These are phyloP conservation scores for Champsocephalus esox DNA, from an alignment of 2,797 vertebrate species.

Conservation along the genomic window DNA sequence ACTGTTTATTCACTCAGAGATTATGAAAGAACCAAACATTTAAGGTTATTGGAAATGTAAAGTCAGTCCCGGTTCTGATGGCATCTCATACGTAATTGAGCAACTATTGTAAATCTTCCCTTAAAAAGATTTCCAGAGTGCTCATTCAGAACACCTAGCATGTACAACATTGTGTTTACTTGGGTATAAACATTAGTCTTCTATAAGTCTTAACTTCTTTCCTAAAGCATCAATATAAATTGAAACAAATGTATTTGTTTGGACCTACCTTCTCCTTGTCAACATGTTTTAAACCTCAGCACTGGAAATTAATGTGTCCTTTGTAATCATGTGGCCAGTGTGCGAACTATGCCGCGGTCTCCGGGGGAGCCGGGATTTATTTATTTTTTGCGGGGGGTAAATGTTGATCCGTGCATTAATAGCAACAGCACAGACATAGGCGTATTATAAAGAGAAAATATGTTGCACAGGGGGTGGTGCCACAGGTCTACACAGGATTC, in stretches of 20 bases:
- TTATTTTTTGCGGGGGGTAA: too few species aligned
- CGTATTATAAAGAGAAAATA: too few species aligned
- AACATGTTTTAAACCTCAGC: not conserved
- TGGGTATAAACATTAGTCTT: not conserved
- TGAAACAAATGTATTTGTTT: not conserved
- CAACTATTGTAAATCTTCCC: not conserved
- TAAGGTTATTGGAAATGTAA: not conserved
- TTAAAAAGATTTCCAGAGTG: not conserved
- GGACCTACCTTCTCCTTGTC: not conserved
- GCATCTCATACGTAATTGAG: not conserved
- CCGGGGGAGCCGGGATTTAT: too few species aligned
- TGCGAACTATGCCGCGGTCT: too few species aligned
- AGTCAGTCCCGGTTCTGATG: not conserved
- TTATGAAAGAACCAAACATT: not conserved
- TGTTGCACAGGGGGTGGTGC: too few species aligned
- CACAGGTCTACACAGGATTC: too few species aligned
- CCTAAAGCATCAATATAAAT: not conserved
- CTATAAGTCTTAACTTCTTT: not conserved
- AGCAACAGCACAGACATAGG: too few species aligned
- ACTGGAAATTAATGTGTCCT: conserved; percentile 34
- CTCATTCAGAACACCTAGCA: conserved; percentile 2
- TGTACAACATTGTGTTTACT: not conserved
- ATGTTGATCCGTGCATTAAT: too few species aligned
- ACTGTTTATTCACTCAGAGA: not conserved
- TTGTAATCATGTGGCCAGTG: not conserved